phyloP scores from a whole-genome alignment of 2,888 invertebrate genomes.

The Morpho achilles region DNA sequence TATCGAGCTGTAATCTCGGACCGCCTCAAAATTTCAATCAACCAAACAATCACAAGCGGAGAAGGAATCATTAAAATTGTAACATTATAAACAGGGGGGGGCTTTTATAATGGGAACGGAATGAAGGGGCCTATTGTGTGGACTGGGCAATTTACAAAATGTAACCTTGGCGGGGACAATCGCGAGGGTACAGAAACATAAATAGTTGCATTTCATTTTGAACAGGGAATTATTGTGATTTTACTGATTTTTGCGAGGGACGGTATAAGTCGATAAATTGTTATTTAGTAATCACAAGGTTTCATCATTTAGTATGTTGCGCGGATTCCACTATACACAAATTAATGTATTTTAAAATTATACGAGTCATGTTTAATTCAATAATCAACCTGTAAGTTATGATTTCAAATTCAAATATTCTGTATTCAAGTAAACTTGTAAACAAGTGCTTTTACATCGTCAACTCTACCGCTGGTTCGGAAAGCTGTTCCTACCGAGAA shows the following conservation, averaged over 20 bases:
- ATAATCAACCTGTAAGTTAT: no score
- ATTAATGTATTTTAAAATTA: no score
- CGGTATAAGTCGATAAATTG: slow-evolving; percentile 24
- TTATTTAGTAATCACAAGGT: slow-evolving; percentile 20
- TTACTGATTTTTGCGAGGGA: slow-evolving; percentile 46
- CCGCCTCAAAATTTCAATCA: slow-evolving; percentile 18
- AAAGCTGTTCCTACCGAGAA: no score
- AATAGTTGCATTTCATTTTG: slow-evolving; percentile 65
- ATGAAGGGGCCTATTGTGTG: slow-evolving; percentile 58
- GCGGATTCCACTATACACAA: no score
- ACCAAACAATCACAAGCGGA: slow-evolving; percentile 3
- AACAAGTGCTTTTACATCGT: no score
- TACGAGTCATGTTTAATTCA: no score
- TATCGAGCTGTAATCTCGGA: neutral
- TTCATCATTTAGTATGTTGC: no score
- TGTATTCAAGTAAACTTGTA: no score
- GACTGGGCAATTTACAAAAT: slow-evolving; percentile 61
- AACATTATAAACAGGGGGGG: slow-evolving; percentile 67
- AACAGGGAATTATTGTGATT: slow-evolving; percentile 66
- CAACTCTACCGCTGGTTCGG: no score
- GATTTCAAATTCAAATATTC: no score
- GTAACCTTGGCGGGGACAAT: slow-evolving; percentile 42
- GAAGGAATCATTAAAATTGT: slow-evolving; percentile 65
- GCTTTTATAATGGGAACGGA: slow-evolving; percentile 65
- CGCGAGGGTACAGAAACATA: slow-evolving; percentile 40